Percentiles rank a stretch among this genome's conserved stretches.
These are phyloP conservation scores for Mirza zaza DNA, from an alignment of 2,113 vertebrate genomes.

Conservation along the genomic window DNA sequence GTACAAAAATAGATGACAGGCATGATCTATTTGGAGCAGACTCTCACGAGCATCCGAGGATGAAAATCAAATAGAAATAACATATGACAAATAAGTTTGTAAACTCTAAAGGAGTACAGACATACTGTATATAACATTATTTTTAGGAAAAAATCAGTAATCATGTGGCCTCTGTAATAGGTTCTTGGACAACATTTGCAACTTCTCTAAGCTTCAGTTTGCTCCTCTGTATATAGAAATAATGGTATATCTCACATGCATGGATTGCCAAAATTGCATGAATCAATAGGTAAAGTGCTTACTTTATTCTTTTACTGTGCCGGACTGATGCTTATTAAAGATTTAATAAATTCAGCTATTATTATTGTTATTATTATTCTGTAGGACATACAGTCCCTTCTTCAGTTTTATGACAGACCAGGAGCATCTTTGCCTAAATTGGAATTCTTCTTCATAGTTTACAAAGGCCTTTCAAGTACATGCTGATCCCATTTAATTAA, in stretches of 20 bases:
- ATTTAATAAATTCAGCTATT: neutral
- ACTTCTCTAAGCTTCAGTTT: neutral
- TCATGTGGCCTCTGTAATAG: neutral
- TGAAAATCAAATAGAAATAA: slow-evolving; percentile 23
- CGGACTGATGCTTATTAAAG: neutral
- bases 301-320: neutral
- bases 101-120: neutral
- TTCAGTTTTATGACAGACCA: slow-evolving; percentile 14
- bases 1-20: neutral
- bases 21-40: neutral
- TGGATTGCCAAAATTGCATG: neutral
- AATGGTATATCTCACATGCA: neutral
- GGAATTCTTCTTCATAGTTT: neutral
- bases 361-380: neutral
- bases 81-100: neutral
- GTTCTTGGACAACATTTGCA: neutral
- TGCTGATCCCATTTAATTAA: neutral
- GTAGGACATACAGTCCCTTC: neutral
- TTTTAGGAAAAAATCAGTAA: neutral
- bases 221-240: neutral
- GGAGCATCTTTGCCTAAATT: slow-evolving; percentile 4
- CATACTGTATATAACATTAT: neutral
- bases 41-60: neutral
- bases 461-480: neutral
- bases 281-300: neutral